Evolutionary conservation across 2,797 vertebrate genomes (phyloP).

Genomic region (Menidia menidia): DNA sequence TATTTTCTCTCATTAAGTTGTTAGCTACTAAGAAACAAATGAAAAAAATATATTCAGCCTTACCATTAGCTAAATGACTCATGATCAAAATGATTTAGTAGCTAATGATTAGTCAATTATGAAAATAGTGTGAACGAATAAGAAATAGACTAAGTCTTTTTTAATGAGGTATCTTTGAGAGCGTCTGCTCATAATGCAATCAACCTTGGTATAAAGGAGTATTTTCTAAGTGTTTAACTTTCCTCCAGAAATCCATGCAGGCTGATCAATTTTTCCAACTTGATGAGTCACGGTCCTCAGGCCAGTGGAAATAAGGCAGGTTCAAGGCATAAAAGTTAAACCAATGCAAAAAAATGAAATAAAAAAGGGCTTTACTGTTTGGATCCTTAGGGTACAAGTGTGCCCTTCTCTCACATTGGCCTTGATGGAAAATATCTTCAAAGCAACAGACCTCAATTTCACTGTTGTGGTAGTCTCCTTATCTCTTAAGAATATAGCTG

Average conservation of each 20-base stretch:
- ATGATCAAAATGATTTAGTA: neutral
- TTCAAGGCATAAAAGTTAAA: neutral
- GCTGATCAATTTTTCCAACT: neutral
- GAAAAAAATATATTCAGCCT: neutral
- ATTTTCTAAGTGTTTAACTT: neutral
- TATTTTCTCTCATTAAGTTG: neutral
- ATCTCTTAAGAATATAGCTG: conserved; percentile 6
- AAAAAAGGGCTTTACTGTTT: neutral
- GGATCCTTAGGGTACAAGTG: no score
- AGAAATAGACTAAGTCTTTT: neutral
- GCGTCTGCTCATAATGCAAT: neutral
- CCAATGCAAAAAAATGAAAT: neutral
- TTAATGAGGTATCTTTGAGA: neutral
- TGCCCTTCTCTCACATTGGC: no score
- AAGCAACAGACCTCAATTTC: no score
- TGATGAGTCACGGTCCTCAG: no score
- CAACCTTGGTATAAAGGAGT: neutral
- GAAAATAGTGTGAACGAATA: neutral
- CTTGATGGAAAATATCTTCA: no score
- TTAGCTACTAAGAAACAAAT: neutral
- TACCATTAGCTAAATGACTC: neutral
- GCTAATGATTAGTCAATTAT: conserved; percentile 1
- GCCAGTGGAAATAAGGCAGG: neutral
- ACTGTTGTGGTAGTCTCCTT: neutral
- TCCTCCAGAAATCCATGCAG: neutral